Percentiles rank a stretch among this genome's conserved stretches.
These are phyloP conservation scores for Odocoileus hemionus DNA, from an alignment of 2,113 vertebrate genomes.

Conservation along the genomic window DNA sequence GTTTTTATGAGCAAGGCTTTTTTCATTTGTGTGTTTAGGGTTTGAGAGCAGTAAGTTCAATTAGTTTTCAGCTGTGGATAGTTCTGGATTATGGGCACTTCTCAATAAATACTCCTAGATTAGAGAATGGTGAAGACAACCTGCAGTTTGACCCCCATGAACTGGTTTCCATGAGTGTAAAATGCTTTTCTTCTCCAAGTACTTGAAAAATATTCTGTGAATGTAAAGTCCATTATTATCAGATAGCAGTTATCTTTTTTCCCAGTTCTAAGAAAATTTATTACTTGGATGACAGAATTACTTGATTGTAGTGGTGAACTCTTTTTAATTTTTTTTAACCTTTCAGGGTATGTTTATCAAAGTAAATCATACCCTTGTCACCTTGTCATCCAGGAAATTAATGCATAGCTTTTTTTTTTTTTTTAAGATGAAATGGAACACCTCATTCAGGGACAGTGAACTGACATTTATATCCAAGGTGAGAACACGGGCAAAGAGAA, in stretches of 20 bases:
- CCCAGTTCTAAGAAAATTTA: not conserved
- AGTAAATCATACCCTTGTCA: not conserved
- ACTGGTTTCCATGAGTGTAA: not conserved
- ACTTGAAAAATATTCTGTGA: not conserved
- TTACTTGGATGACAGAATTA: not conserved
- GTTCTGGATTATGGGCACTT: not conserved
- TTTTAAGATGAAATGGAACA: not conserved
- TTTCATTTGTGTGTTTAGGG: slow-evolving; percentile 37
- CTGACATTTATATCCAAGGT: not conserved
- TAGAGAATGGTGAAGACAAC: not conserved
- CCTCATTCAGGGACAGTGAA: not conserved
- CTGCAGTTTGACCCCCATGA: not conserved
- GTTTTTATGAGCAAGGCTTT: not conserved
- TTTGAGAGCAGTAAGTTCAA: not conserved
- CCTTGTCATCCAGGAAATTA: not conserved
- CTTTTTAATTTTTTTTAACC: not conserved
- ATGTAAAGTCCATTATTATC: not conserved
- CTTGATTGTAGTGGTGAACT: not conserved
- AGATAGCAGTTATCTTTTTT: not conserved
- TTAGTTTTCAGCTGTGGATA: slow-evolving; percentile 28
- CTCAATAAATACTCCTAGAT: not conserved
- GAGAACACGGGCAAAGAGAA: not conserved
- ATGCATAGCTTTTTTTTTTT: not conserved
- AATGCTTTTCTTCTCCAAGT: not conserved
- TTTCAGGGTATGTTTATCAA: not conserved